Evolutionary conservation across 1,140 invertebrate species (phyloP), one percentile per base, ranked within the genome.

Genomic region (Eueides isabella): DNA sequence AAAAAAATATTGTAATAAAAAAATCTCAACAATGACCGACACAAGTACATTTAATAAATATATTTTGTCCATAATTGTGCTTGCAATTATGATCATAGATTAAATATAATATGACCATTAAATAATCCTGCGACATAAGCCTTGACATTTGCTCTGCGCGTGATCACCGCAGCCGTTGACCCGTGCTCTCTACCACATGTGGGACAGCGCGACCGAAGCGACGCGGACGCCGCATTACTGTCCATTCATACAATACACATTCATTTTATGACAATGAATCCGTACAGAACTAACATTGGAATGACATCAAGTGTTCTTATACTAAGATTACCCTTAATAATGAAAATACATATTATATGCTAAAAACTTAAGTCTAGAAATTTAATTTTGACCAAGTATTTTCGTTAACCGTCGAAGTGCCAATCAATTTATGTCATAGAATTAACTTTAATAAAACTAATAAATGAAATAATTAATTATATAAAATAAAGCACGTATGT

Each of bases 61-160:
- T 35, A 16, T 19, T 16, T 5, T 38, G 16, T 30, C 26, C n/a
- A 16, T 14, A 48, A 29, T n/a, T 55, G 44, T 26, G 23, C 29
- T 30, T 9, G 48, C 31, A 61, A 68, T 68, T 63, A 74, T 28
- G 61, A 68, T 62, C 55, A 55, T 28, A 44, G 66, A 55, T 62
- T 63, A 11, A 68, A 65, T 72, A 74, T 64, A 71, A 78, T 72
- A 70, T 82, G 79, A 83, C 55, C 84, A 80, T 79, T 79, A 85
- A 81, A 75, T 79, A 84, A 82, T 86, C 74, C 75, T 70, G 77
- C 81, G 83, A 80, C 81, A 83, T 73, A 75, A 76, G 77, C 90
- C 90, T 92, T 92, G 89, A 89, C 87, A 92, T 92, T 90, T 90
- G 85, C 75, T 79, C 71, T 71, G 81, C 72, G 81, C 84, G 84